A percentile compares a stretch with the other conserved stretches of the same genome.
phyloP scores from a whole-genome alignment of 2,888 invertebrate species.

The Brachypterus glaber region DNA sequence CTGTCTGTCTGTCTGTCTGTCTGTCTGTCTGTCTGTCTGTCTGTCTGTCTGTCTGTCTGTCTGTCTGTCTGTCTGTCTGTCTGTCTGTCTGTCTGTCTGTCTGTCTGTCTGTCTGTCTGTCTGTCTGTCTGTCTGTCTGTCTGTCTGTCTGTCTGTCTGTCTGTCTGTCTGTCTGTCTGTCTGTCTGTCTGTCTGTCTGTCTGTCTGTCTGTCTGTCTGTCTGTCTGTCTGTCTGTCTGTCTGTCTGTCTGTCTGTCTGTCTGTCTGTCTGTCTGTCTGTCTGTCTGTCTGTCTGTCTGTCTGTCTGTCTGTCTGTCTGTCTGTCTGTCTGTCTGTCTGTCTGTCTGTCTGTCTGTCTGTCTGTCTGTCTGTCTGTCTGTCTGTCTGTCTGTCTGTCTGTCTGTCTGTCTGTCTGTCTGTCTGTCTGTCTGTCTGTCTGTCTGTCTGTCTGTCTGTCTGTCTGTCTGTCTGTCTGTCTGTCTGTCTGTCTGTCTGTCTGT shows the following conservation, averaged over 20 bases:
- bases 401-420: conserved; percentile 1
- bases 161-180: conserved; percentile 1
- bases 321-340: conserved; percentile 1
- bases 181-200: conserved; percentile 1
- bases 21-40: conserved; percentile 1
- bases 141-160: conserved; percentile 1
- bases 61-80: conserved; percentile 1
- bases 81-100: conserved; percentile 1
- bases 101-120: conserved; percentile 1
- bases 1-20: conserved; percentile 1
- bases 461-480: conserved; percentile 1
- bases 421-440: conserved; percentile 1
- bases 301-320: conserved; percentile 1
- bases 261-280: conserved; percentile 1
- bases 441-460: conserved; percentile 1
- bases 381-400: conserved; percentile 1
- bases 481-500: conserved; percentile 1
- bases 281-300: conserved; percentile 1
- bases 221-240: conserved; percentile 1
- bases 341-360: conserved; percentile 1
- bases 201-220: conserved; percentile 1
- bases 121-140: conserved; percentile 1
- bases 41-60: conserved; percentile 1
- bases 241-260: conserved; percentile 1
- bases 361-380: conserved; percentile 1